Percentiles rank a stretch among this genome's conserved stretches.
These are phyloP conservation scores for Arenaria interpres DNA, from an alignment of 2,113 vertebrate genomes.

Conservation along the genomic window DNA sequence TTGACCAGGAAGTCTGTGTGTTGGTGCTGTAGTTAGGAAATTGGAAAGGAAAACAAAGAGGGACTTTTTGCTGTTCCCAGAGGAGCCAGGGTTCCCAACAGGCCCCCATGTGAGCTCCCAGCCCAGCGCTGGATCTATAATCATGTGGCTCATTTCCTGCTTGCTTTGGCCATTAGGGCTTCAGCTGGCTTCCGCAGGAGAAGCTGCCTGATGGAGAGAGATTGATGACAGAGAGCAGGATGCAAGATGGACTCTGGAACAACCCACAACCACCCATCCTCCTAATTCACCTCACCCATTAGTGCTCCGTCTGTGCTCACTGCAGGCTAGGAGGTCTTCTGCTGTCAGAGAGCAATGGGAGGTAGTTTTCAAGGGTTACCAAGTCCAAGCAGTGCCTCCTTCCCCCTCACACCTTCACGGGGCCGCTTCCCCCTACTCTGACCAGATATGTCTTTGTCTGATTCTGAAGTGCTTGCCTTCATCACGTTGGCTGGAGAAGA, in stretches of 20 bases:
- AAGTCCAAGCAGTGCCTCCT: neutral
- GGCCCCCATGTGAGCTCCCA: neutral
- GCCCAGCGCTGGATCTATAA: neutral
- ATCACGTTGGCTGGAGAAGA: neutral
- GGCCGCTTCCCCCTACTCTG: neutral
- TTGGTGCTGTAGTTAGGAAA: neutral
- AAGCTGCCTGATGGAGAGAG: slow-evolving; percentile 30
- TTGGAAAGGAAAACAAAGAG: neutral
- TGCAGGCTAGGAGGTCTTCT: neutral
- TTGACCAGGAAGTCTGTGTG: neutral
- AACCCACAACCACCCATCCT: neutral
- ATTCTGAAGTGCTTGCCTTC: neutral
- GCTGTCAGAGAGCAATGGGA: neutral
- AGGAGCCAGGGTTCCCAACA: neutral
- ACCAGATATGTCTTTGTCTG: neutral
- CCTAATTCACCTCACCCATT: neutral
- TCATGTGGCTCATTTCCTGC: slow-evolving; percentile 16
- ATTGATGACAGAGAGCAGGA: slow-evolving; percentile 3
- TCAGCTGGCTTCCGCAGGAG: slow-evolving; percentile 10
- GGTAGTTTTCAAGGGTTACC: neutral
- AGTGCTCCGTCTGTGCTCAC: neutral
- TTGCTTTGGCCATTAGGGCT: slow-evolving; percentile 4
- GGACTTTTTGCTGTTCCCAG: neutral
- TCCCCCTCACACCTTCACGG: neutral
- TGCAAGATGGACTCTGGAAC: neutral